A percentile compares a stretch with the other conserved stretches of the same genome.
These are phyloP conservation scores for Sarcophilus harrisii DNA, from an alignment of 2,797 vertebrate genomes.

Conservation along the genomic window DNA sequence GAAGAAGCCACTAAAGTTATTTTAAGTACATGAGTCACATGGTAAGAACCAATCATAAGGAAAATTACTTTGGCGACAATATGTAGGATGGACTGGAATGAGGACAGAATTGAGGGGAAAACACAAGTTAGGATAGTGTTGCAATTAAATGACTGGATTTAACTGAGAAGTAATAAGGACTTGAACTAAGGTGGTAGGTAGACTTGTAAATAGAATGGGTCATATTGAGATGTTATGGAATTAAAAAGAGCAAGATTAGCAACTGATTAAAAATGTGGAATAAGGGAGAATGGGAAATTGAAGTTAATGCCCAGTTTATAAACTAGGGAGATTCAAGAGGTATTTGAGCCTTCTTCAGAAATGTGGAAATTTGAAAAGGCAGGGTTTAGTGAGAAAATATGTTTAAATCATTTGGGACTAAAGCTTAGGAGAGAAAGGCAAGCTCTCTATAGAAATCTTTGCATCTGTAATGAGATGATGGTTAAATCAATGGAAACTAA, in stretches of 20 bases:
- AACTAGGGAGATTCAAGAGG: not conserved
- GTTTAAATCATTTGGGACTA: not conserved
- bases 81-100: not conserved
- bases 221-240: not conserved
- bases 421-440: not conserved
- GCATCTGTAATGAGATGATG: not conserved
- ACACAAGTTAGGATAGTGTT: not conserved
- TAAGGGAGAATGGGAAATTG: not conserved
- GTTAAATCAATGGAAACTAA: not conserved
- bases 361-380: not conserved
- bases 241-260: not conserved
- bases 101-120: too few relatives aligned
- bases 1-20: not conserved
- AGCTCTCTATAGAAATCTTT: not conserved
- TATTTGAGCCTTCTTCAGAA: not conserved
- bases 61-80: not conserved
- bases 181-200: not conserved
- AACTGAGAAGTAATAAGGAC: not conserved
- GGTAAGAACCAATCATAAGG: not conserved
- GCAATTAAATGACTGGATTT: not conserved
- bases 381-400: not conserved
- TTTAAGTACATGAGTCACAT: not conserved
- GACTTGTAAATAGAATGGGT: not conserved
- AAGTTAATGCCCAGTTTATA: not conserved
- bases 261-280: too few relatives aligned